Base-by-base conservation (phyloP, 1,140 invertebrate species). In the Sycophila sp. region DNA sequence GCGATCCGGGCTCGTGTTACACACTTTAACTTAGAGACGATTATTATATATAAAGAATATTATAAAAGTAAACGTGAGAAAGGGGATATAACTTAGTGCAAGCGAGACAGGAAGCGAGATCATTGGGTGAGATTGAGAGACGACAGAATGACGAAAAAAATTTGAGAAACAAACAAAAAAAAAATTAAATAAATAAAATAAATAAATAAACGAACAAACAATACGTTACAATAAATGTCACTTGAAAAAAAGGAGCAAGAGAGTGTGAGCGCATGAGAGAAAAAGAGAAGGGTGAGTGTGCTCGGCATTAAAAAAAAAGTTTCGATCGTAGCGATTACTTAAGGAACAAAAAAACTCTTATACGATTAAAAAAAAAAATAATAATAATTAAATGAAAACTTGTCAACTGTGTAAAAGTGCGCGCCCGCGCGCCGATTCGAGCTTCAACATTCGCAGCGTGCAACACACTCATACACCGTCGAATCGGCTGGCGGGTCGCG, bases 1-100 rank as follows among this genome's bases (percentile, higher is more conserved):
- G 72, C 72, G 64, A 75, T 72, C 76, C 74, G 74, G 77, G 77
- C 72, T 73, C 75, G 74, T 77, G 75, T 79, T 80, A 78, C 59
- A 78, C 75, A 70, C 32, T 77, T 74, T 75, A 74, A 75, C 73
- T 76, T 77, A 78, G 74, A 76, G 40, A 63, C 51, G 59, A 64
- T 70, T 64, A 58, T 70, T 70, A 76, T 78, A 75, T 76, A 73
- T 60, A 72, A 73, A 71, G 71, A 56, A 72, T 71, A 77, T 67
- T 67, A 72, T 74, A 68, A 76, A 75, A 34, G 73, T 76, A 66
- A 73, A 72, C 59, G 47, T 55, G 38, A 55, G 45, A 13, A 55
- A 45, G 34, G 10, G 19, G n/a, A 42, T 3, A n/a, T n/a, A n/a
- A n/a, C n/a, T n/a, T 30, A 38, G 34, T n/a, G 45, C 10, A 10